phyloP scores from a whole-genome alignment of 92 coral and sea anemone genomes.

The Meandrina meandrites region DNA sequence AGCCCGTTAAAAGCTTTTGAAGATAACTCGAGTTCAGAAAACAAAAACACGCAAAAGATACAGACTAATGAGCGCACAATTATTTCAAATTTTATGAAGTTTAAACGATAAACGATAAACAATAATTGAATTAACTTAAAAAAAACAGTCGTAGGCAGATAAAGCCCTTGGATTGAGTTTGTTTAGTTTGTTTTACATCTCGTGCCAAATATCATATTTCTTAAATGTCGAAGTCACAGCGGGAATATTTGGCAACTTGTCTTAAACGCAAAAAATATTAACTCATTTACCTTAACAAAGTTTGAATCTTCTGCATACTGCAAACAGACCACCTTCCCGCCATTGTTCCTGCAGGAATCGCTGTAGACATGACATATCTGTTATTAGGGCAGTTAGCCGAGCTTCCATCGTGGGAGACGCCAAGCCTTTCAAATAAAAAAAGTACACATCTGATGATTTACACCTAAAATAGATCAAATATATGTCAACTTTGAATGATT shows the following conservation, averaged over 20 bases:
- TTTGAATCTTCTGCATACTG: conserved; percentile 53
- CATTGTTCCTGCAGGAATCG: conserved; percentile 62
- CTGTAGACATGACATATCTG: conserved; percentile 71
- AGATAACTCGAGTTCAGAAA: too few species aligned
- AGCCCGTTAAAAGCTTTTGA: too few species aligned
- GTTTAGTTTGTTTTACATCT: too few species aligned
- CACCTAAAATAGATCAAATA: background rate
- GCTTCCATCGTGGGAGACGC: conserved; percentile 73
- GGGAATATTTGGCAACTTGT: background rate
- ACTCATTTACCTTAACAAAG: conserved; percentile 58
- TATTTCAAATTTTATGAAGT: too few species aligned
- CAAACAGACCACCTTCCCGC: conserved; percentile 88
- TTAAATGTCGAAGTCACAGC: background rate
- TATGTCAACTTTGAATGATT: background rate
- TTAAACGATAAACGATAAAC: too few species aligned
- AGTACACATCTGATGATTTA: background rate
- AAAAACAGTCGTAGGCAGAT: too few species aligned
- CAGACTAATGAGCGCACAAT: too few species aligned
- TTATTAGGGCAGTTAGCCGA: conserved; percentile 60
- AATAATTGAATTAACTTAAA: too few species aligned
- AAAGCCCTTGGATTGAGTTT: too few species aligned
- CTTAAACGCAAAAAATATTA: too few species aligned
- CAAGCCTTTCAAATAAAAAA: conserved; percentile 57
- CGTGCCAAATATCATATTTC: too few species aligned
- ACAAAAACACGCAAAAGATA: too few species aligned